phyloP scores from a whole-genome alignment of 2,888 invertebrate species.

The Ophioninae sp. region DNA sequence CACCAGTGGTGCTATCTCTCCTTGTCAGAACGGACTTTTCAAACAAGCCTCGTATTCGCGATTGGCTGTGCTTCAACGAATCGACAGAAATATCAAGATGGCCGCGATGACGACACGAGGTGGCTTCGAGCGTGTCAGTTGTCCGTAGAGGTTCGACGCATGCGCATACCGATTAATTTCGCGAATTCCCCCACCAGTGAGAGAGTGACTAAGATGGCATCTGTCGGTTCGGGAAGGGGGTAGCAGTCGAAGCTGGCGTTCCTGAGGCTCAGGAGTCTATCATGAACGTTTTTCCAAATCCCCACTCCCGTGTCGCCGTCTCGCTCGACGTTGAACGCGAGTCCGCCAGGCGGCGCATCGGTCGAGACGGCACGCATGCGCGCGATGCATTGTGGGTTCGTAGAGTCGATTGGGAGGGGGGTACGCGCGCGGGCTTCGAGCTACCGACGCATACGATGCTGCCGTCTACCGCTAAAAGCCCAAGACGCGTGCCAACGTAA shows the following conservation, averaged over 20 bases:
- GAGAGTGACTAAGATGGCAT: background rate
- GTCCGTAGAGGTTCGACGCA: background rate
- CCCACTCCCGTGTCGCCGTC: background rate
- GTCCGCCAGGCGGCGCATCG: slow-evolving; percentile 20
- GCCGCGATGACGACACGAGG: background rate
- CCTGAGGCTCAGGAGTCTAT: background rate
- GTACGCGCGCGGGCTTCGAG: slow-evolving; percentile 37
- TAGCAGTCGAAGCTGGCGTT: background rate
- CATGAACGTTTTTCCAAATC: background rate
- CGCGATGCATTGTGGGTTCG: slow-evolving; percentile 9
- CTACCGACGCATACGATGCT: slow-evolving; percentile 25
- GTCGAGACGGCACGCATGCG: slow-evolving; percentile 42
- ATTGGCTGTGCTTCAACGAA: background rate
- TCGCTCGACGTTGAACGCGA: background rate
- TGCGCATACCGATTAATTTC: background rate
- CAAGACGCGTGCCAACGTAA: slow-evolving; percentile 7
- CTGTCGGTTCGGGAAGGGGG: background rate
- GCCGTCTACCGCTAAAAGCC: slow-evolving; percentile 19
- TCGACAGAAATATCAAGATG: background rate
- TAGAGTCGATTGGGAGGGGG: background rate
- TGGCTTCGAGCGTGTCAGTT: background rate
- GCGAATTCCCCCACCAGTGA: background rate
- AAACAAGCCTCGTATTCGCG: background rate
- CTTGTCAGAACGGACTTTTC: too few species aligned
- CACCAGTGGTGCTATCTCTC: too few species aligned